Conservation (phyloP, 2,888 invertebrate genomes). For the Scaptomyza flava region DNA sequence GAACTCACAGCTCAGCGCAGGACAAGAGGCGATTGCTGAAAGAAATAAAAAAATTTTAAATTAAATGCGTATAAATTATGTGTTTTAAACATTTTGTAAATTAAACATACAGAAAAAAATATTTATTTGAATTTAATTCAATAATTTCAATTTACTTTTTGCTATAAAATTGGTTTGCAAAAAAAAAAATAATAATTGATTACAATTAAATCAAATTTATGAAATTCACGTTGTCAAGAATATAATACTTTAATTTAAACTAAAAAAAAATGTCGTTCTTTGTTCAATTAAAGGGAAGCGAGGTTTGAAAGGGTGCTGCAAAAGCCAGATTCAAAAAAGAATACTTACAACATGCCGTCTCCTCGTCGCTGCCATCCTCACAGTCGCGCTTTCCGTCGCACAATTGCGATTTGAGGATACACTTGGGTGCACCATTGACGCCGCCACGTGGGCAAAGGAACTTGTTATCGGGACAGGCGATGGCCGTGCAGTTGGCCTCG, state of each 20-base stretch:
- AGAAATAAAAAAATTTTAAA: not conserved
- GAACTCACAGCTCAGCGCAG: slow-evolving; percentile 93
- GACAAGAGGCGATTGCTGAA: slow-evolving; percentile 92
- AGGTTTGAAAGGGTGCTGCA: not conserved
- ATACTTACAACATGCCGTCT: slow-evolving; percentile 93
- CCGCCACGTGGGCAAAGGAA: slow-evolving; percentile 94
- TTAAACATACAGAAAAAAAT: no score
- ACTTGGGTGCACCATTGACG: slow-evolving; percentile 90
- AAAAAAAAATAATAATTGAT: no score
- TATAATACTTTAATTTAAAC: not conserved
- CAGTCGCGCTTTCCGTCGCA: slow-evolving; percentile 97
- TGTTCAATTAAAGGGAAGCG: no score
- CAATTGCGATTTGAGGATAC: slow-evolving; percentile 93
- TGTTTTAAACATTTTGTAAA: no score
- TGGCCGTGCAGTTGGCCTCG: slow-evolving; percentile 93
- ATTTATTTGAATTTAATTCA: not conserved
- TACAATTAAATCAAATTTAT: no score
- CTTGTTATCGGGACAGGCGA: slow-evolving; percentile 95
- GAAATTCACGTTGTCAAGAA: no score
- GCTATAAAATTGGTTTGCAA: not conserved
- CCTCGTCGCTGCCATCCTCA: slow-evolving; percentile 95
- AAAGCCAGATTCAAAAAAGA: not conserved
- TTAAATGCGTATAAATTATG: no score
- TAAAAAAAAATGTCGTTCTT: not conserved
- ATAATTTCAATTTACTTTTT: not conserved